Evolutionary conservation across 2,888 invertebrate species (phyloP).

Genomic region (Stenoptilia bipunctidactyla): DNA sequence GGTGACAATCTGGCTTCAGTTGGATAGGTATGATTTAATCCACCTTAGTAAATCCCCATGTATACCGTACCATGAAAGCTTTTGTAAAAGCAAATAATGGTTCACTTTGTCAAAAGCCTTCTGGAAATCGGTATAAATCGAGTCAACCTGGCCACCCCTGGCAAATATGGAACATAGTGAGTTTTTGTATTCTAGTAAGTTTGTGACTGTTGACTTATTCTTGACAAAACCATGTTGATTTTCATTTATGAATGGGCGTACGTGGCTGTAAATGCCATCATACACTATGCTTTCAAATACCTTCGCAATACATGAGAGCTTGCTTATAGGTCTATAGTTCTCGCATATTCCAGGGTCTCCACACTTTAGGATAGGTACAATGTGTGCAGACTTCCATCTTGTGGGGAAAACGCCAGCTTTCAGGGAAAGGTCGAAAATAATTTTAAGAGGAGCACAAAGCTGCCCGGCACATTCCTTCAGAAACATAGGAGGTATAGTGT

Average conservation of each 20-base stretch:
- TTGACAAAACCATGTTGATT: conserved; percentile 7
- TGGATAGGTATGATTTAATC: too few species aligned
- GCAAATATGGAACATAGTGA: neutral
- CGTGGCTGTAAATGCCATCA: neutral
- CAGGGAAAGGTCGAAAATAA: conserved; percentile 3
- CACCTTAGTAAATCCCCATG: too few species aligned
- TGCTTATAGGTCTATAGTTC: conserved; percentile 8
- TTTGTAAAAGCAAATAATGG: too few species aligned
- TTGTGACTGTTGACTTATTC: conserved; percentile 4
- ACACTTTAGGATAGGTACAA: conserved; percentile 6
- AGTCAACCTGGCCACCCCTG: too few species aligned
- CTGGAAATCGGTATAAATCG: too few species aligned
- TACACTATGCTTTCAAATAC: conserved; percentile 1
- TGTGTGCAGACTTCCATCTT: conserved; percentile 7
- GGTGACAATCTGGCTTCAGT: too few species aligned
- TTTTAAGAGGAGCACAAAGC: neutral
- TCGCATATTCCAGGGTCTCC: conserved; percentile 2
- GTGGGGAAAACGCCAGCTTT: conserved; percentile 1
- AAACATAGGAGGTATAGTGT: conserved; percentile 3
- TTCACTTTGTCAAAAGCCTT: too few species aligned
- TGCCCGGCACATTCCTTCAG: conserved; percentile 1
- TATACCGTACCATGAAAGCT: too few species aligned
- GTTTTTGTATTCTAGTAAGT: conserved; percentile 4
- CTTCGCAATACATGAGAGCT: conserved; percentile 3
- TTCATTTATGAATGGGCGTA: neutral